Evolutionary conservation across 2,113 vertebrate species (phyloP).

Genomic region (Alexandromys fortis): DNA sequence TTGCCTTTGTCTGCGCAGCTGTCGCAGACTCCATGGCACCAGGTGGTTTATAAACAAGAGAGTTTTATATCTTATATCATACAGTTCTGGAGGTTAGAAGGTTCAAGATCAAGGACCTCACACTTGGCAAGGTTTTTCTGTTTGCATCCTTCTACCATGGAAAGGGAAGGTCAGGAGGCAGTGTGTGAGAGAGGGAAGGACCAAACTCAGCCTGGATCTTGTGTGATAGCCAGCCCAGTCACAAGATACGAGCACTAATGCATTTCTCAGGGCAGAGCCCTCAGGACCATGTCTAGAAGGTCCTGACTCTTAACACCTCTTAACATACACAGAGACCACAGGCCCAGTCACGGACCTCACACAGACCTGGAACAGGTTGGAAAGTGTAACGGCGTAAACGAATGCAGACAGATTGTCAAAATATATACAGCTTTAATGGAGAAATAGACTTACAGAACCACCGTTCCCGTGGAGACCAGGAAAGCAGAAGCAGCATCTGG

Average conservation of each 20-base stretch:
- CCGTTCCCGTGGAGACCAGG: no score
- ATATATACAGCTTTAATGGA: no score
- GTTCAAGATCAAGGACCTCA: neutral
- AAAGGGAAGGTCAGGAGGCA: neutral
- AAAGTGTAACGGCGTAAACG: no score
- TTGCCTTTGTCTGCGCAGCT: neutral
- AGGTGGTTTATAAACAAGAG: neutral
- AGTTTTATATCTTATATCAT: neutral
- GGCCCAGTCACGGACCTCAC: neutral
- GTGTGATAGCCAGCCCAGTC: neutral
- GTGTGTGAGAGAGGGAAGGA: neutral
- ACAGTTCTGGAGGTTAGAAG: neutral
- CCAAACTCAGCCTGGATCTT: neutral
- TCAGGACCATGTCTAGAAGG: neutral
- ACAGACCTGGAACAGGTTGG: fast-evolving
- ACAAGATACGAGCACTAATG: no score
- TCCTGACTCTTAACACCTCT: neutral
- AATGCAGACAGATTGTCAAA: no score
- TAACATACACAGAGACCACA: neutral
- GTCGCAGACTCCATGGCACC: neutral
- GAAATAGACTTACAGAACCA: no score
- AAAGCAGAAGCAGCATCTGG: no score
- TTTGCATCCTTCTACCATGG: neutral
- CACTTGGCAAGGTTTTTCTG: neutral
- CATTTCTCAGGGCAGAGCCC: neutral